Conservation (phyloP, 2,797 vertebrate genomes). For the Enteromius afrohamiltoni region DNA sequence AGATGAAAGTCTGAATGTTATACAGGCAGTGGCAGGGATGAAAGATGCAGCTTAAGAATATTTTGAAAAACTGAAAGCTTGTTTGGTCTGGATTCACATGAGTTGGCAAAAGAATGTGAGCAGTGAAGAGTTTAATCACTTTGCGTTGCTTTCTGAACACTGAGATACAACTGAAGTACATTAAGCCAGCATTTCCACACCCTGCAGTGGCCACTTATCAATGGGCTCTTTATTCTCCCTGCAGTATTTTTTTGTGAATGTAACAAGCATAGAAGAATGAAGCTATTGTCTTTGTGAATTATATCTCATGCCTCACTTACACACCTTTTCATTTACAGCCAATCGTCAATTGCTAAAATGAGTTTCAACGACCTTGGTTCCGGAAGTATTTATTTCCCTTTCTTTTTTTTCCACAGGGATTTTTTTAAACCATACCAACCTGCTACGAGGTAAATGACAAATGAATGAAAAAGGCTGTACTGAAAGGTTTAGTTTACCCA, state of each 20-base stretch:
- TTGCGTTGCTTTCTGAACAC: conserved; percentile 29
- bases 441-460: not conserved
- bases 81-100: conserved; percentile 44
- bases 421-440: conserved; percentile 1
- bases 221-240: conserved; percentile 7
- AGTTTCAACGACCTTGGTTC: not conserved
- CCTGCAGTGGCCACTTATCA: conserved; percentile 2
- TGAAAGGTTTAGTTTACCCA: too few species aligned
- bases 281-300: not conserved
- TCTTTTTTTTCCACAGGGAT: not conserved
- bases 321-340: not conserved
- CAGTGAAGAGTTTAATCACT: conserved; percentile 47
- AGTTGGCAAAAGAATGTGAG: conserved; percentile 56
- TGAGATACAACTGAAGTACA: conserved; percentile 43
- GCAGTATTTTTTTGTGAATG: not conserved
- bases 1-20: not conserved
- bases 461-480: not conserved
- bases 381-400: not conserved
- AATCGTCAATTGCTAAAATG: not conserved
- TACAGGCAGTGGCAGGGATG: not conserved
- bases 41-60: not conserved
- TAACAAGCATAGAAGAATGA: not conserved
- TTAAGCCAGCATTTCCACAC: conserved; percentile 52
- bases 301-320: not conserved
- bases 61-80: conserved; percentile 14